Base-by-base conservation (phyloP, 2,888 invertebrate species). In the Diaphora mendica region DNA sequence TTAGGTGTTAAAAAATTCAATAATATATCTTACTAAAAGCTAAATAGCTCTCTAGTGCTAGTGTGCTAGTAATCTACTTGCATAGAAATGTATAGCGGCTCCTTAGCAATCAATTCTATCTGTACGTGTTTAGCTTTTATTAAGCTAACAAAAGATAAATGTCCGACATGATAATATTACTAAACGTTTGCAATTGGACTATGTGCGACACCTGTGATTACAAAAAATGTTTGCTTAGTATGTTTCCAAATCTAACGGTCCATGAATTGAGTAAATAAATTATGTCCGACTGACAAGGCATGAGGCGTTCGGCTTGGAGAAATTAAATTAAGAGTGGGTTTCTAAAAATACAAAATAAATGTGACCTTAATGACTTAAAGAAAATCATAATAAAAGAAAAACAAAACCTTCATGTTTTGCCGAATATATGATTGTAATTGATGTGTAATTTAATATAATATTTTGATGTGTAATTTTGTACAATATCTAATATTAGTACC, bases 141-240 rank as follows among this genome's bases (percentile, higher is more conserved):
- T 13, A 65, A 23, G n/a, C 35, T 33, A 39, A 39, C 30, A 71
- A 44, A 70, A 70, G 35, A 51, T 26, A 65, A 51, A 65, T 51
- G 26, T 39, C 9, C 65, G 17, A 26, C 55, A 65, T 23, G 71
- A 71, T 20, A 35, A 71, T 42, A 42, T 71, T 71, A 64, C 64
- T 68, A 62, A 75, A 69, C n/a, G 68, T 42, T 7, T 13, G 8
- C 35, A n/a, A 74, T 64, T 64, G n/a, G 23, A 35, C 30, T 44
- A 64, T 64, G 48, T 65, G 78, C 73, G 64, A 78, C 68, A 72
- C 35, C 68, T 59, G 15, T 17, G 44, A 48, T 73, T 74, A 78
- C 72, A 72, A 26, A 71, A 78, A 83, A 78, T 44, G 11, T 55
- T 55, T n/a, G 51, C 51, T 9, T 55, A n/a, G 51, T 3, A 55